Evolutionary conservation across 2,113 vertebrate genomes (phyloP).

Genomic region (Diadophis punctatus): DNA sequence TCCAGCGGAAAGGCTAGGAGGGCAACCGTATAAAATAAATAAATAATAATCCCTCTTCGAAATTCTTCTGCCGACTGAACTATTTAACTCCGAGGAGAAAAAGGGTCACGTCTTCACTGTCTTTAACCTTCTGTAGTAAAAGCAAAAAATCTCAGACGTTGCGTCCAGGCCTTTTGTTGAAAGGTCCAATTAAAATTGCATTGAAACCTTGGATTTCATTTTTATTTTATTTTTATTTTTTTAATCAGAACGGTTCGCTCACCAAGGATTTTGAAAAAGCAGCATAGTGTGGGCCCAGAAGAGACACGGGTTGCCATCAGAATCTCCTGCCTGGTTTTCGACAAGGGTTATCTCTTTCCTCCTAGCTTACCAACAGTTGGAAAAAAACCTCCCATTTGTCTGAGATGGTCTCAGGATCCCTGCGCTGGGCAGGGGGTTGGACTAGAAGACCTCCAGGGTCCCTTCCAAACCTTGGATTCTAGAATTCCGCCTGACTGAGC

Average conservation of each 20-base stretch:
- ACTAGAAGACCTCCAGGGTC: too few relatives aligned
- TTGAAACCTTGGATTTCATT: background rate
- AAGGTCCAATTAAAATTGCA: background rate
- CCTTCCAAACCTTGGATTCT: too few relatives aligned
- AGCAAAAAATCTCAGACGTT: background rate
- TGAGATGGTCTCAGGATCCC: background rate
- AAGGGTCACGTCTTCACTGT: background rate
- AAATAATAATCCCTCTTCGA: background rate
- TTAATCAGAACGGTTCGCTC: background rate
- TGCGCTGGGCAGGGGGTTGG: too few relatives aligned
- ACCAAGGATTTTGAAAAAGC: background rate
- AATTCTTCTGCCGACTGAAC: background rate
- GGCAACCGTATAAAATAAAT: background rate
- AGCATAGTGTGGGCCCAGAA: background rate
- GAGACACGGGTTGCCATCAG: background rate
- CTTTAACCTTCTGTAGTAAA: background rate
- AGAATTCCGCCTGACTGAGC: too few relatives aligned
- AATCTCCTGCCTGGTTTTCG: background rate
- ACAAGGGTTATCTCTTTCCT: background rate
- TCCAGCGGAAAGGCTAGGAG: background rate
- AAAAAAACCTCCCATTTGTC: background rate
- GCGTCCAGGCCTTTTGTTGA: background rate
- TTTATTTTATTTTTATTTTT: background rate
- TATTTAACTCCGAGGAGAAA: background rate
- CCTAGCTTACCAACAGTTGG: background rate